Evolutionary conservation across 2,113 vertebrate genomes (phyloP).

Genomic region (Sander vitreus): DNA sequence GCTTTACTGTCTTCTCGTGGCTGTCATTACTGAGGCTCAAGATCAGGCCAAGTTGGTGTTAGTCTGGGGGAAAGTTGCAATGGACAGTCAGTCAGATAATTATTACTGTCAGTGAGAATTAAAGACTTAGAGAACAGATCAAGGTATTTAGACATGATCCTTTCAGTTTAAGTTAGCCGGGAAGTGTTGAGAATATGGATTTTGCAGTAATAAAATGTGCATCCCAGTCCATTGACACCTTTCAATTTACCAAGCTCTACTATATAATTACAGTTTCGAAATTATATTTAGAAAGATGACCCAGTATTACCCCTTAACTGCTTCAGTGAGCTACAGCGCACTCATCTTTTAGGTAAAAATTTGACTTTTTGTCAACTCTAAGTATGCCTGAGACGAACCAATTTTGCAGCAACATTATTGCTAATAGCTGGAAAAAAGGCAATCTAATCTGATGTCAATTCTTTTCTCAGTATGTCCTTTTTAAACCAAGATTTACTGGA

Average conservation of each 20-base stretch:
- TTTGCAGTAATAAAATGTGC: neutral
- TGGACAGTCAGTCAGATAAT: neutral
- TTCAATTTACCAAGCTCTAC: neutral
- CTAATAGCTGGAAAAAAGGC: neutral
- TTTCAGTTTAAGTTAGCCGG: neutral
- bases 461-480: neutral
- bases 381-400: neutral
- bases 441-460: neutral
- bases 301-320: neutral
- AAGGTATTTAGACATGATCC: neutral
- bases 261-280: neutral
- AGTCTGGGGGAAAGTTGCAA: neutral
- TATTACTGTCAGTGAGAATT: neutral
- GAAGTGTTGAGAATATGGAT: constrained; percentile 25
- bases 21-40: neutral
- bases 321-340: neutral
- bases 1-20: neutral
- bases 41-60: neutral
- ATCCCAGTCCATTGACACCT: neutral
- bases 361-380: neutral
- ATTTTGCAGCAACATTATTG: neutral
- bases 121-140: neutral
- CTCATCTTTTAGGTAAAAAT: neutral
- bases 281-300: neutral
- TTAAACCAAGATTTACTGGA: neutral